These are phyloP conservation scores for Pelusios castaneus DNA, from an alignment of 2,113 vertebrate species.

Conservation along the genomic window DNA sequence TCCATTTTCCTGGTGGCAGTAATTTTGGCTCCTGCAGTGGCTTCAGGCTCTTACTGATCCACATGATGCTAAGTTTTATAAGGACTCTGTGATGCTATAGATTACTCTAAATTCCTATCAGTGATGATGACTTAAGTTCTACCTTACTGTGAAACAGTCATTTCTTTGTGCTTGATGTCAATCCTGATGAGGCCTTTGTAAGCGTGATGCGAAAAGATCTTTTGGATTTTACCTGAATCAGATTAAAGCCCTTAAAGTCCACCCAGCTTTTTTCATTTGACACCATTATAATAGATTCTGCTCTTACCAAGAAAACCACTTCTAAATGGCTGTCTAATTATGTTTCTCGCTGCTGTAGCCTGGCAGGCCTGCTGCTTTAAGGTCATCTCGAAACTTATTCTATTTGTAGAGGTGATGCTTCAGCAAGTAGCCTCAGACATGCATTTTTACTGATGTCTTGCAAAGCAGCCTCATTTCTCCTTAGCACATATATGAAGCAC, in stretches of 20 bases:
- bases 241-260: background rate
- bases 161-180: background rate
- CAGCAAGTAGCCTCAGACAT: background rate
- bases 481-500: rapidly evolving
- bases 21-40: background rate
- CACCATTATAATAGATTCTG: background rate
- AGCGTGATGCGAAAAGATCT: background rate
- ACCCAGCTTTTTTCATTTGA: background rate
- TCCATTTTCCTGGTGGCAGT: background rate
- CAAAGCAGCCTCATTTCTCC: background rate
- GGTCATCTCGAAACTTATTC: background rate
- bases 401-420: background rate
- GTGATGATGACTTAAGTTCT: background rate
- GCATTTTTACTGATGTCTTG: background rate
- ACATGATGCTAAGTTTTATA: background rate
- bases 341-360: background rate
- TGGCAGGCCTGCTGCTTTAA: background rate
- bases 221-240: background rate
- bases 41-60: background rate
- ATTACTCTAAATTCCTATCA: background rate
- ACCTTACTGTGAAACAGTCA: background rate
- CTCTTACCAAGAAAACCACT: background rate
- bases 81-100: background rate
- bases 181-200: background rate
- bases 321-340: background rate